Base-by-base conservation (phyloP, 2,113 vertebrate genomes). In the Hippoglossus stenolepis region DNA sequence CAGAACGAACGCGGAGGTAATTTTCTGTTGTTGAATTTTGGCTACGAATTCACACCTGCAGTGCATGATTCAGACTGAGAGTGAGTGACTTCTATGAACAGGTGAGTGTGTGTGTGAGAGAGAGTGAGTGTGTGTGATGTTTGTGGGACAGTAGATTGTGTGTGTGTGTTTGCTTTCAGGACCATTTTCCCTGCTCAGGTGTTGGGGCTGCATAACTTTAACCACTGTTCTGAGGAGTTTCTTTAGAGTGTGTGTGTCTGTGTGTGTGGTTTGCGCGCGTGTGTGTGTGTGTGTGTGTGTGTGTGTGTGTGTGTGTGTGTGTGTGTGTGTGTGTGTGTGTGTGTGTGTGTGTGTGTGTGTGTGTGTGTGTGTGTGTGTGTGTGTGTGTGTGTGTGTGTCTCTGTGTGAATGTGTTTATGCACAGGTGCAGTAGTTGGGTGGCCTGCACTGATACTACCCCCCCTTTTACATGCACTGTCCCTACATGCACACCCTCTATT, bases 361-460 rank as follows among this genome's bases (percentile, higher is more conserved):
- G 64, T 58, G 40, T 70, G 65, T 77, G 49, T 76, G 21, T 57
- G 20, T 64, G 65, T 77, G 61, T 61, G 31, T 64, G 68, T 77
- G 61, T 51, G 67, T 66, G 59, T 57, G 40, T 64, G 65, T 66
- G 59, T 57, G 40, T 64, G 65, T 66, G 56, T 23, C 23, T 23
- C 23, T 49, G 67, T 66, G 56, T 57, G 40, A 31, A 31, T 31
- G 5, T 31, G 64, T 77, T 26, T 40, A 49, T 61, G 64, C 67
- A 85, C 85, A 89, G 85, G 76, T 89, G 84, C 65, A 47, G 26
- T n/a, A 71, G 74, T 71, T 89, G 85, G 90, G 89, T 87, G 86
- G 91, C 86, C 84, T 38, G 57, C 58, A 64, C 28, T 63, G 65
- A 81, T 54, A n/a, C 0, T 20, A 40, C 31, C n/a, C 45, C 31